phyloP scores from a whole-genome alignment of 2,888 invertebrate genomes.

The Mesoligia furuncula region DNA sequence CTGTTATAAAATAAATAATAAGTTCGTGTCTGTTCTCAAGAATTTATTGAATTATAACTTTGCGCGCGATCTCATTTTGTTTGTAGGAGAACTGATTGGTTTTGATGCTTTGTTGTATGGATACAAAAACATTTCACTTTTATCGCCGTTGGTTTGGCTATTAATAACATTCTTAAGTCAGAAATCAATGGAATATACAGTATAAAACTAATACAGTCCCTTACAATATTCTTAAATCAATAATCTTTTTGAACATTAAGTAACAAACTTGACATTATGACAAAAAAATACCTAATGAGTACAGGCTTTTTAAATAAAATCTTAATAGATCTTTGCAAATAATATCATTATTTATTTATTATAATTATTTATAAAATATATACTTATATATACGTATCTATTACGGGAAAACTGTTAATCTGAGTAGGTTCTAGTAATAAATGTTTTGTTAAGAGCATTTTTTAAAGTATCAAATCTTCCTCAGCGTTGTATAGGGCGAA shows the following conservation, averaged over 20 bases:
- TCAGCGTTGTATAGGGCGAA: constrained; percentile 58
- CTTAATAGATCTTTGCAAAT: neutral
- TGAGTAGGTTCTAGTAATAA: too few species aligned
- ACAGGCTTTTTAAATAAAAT: neutral
- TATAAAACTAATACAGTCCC: neutral
- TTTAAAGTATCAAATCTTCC: constrained; percentile 33
- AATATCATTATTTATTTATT: too few species aligned
- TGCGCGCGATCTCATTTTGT: constrained; percentile 74
- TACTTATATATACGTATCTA: too few species aligned
- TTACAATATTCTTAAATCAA: neutral
- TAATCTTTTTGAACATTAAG: neutral
- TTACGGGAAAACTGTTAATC: too few species aligned
- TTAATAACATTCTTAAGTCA: neutral
- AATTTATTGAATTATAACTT: constrained; percentile 80
- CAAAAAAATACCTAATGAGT: neutral
- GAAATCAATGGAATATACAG: neutral
- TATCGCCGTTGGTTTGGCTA: neutral
- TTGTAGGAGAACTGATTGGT: constrained; percentile 39
- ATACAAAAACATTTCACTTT: neutral
- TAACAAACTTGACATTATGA: neutral
- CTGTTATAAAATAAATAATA: constrained; percentile 76
- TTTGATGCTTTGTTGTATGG: constrained; percentile 40
- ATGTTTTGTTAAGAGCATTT: neutral
- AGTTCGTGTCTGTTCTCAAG: constrained; percentile 72
- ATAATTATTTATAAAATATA: too few species aligned